A percentile compares a stretch with the other conserved stretches of the same genome.
These are phyloP conservation scores for Clistopyga incitator DNA, from an alignment of 2,888 invertebrate species.

Conservation along the genomic window DNA sequence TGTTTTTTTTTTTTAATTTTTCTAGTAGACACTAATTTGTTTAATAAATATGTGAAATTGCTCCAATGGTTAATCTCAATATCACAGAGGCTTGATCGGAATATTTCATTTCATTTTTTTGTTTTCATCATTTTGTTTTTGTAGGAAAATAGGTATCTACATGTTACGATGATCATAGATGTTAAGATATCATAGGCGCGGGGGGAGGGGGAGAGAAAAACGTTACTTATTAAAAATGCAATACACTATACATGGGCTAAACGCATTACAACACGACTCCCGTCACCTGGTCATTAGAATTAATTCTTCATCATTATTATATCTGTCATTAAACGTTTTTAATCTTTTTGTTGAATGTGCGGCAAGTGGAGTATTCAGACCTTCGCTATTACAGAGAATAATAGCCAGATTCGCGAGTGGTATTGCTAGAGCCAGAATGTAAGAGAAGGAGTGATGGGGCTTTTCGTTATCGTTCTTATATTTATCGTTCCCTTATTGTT, in stretches of 20 bases:
- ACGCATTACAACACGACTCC: conserved; percentile 83
- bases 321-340: conserved; percentile 53
- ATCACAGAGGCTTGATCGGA: conserved; percentile 84
- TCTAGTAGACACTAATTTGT: conserved; percentile 77
- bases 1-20: conserved; percentile 55
- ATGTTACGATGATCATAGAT: conserved; percentile 80
- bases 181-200: conserved; percentile 64
- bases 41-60: conserved; percentile 81
- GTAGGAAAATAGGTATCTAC: conserved; percentile 84
- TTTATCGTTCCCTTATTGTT: conserved; percentile 72
- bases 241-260: conserved; percentile 84
- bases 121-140: conserved; percentile 70
- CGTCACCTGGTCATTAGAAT: conserved; percentile 81
- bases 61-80: conserved; percentile 82
- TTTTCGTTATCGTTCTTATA: conserved; percentile 65
- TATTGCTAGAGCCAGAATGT: conserved; percentile 82
- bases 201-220: conserved; percentile 35
- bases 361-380: conserved; percentile 81
- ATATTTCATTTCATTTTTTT: conserved; percentile 73
- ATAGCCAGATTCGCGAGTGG: conserved; percentile 79
- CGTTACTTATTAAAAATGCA: conserved; percentile 81
- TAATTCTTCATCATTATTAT: conserved; percentile 74
- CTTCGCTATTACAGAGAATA: conserved; percentile 76
- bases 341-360: conserved; percentile 78
- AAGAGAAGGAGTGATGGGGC: conserved; percentile 80